These are phyloP conservation scores for Bombus sylvicola DNA, from an alignment of 1,140 invertebrate species.

Conservation along the genomic window DNA sequence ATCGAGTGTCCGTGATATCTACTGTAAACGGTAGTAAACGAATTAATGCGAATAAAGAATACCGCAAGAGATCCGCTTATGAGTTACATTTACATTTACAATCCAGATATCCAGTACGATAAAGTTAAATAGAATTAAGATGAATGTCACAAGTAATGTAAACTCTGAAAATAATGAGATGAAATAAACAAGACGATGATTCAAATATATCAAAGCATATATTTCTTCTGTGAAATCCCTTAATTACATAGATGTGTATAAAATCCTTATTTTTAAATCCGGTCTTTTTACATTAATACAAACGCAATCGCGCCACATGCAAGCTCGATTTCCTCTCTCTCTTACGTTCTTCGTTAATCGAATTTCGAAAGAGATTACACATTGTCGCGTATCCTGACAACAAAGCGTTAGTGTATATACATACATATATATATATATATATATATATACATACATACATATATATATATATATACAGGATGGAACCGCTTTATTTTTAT, in stretches of 20 bases:
- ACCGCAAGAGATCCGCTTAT: constrained; percentile 66
- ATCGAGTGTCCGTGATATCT: constrained; percentile 52
- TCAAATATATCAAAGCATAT: constrained; percentile 44
- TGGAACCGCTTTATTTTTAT: constrained; percentile 12
- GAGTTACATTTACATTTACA: constrained; percentile 69
- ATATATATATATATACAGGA: not conserved
- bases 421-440: no score
- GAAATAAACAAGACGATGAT: constrained; percentile 69
- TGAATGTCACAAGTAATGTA: constrained; percentile 73
- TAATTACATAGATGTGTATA: not conserved
- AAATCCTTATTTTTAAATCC: not conserved
- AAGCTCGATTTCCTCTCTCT: not conserved
- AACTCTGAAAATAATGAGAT: constrained; percentile 61
- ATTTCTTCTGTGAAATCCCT: constrained; percentile 8
- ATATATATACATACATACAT: no score
- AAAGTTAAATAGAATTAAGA: constrained; percentile 68
- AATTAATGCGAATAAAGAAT: constrained; percentile 48
- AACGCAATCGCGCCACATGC: no score
- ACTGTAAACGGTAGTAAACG: constrained; percentile 63
- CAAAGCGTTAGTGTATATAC: not conserved
- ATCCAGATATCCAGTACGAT: constrained; percentile 67
- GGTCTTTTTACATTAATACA: no score
- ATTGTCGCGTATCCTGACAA: not conserved
- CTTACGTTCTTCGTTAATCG: not conserved
- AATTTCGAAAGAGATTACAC: not conserved